A percentile compares a stretch with the other conserved stretches of the same genome.
Conservation (phyloP, 2,888 invertebrate species). For the Pollenia labialis region DNA sequence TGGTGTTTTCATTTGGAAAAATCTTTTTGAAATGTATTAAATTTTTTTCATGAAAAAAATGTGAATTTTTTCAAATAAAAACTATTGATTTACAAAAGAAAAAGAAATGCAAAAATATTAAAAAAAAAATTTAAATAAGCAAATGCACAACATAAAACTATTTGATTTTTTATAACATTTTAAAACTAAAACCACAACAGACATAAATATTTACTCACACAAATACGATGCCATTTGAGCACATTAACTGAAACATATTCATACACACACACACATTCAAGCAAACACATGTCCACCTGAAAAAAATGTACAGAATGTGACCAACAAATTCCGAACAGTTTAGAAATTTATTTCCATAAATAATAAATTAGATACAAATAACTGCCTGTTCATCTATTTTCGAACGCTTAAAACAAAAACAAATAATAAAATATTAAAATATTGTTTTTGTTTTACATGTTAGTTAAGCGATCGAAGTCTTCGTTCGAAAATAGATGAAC, state of each 20-base stretch:
- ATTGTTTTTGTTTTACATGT: too few relatives aligned
- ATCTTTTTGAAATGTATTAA: conserved; percentile 42
- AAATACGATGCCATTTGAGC: conserved; percentile 17
- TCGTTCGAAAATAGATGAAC: too few relatives aligned
- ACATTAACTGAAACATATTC: conserved; percentile 3
- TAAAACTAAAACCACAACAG: conserved; percentile 65
- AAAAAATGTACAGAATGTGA: not conserved
- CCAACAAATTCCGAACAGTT: not conserved
- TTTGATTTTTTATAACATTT: conserved; percentile 50
- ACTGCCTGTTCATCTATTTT: too few relatives aligned
- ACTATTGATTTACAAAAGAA: conserved; percentile 10
- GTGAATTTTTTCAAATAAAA: conserved; percentile 44
- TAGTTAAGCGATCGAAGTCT: too few relatives aligned
- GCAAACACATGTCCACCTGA: not conserved
- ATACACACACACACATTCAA: not conserved
- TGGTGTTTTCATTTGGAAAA: conserved; percentile 68
- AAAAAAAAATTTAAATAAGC: conserved; percentile 14
- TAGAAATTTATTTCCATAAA: not conserved
- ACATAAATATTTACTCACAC: conserved; percentile 60
- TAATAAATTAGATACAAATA: too few relatives aligned
- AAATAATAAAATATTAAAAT: too few relatives aligned
- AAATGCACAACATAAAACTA: conserved; percentile 32
- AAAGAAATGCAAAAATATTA: conserved; percentile 23
- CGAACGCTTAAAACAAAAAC: too few relatives aligned
- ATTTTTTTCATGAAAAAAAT: conserved; percentile 16